These are phyloP conservation scores for Pyrgilauda ruficollis DNA, from an alignment of 2,113 vertebrate species.

Conservation along the genomic window DNA sequence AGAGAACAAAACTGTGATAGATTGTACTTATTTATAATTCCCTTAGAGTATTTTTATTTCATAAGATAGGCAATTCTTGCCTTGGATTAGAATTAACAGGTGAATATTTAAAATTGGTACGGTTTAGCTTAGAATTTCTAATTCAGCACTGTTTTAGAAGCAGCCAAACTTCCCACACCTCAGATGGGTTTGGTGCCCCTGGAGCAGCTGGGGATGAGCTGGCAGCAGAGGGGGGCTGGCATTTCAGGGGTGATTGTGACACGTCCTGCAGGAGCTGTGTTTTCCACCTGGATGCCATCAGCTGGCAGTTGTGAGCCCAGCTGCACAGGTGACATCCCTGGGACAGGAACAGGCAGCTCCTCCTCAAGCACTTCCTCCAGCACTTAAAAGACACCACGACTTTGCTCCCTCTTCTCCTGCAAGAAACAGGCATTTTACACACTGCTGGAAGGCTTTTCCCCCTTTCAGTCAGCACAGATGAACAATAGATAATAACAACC, in stretches of 20 bases:
- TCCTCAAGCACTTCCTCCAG: background rate
- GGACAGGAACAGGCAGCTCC: background rate
- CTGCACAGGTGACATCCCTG: background rate
- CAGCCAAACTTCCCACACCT: background rate
- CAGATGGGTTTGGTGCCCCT: accelerated
- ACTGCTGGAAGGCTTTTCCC: background rate
- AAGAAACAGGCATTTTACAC: background rate
- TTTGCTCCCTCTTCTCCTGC: background rate
- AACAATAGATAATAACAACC: background rate
- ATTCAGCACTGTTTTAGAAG: background rate
- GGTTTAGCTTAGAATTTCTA: background rate
- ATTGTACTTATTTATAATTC: background rate
- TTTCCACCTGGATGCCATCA: background rate
- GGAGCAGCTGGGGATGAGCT: accelerated
- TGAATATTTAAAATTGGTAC: background rate
- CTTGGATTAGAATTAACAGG: background rate
- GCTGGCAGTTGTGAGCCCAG: background rate
- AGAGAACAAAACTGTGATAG: background rate
- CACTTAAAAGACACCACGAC: background rate
- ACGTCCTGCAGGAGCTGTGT: background rate
- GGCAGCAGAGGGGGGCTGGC: background rate
- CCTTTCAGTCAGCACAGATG: background rate
- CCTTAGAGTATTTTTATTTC: background rate
- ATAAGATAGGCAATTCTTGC: background rate
- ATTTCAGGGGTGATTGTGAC: background rate